Conservation (phyloP, 2,113 vertebrate genomes). For the Gymnarchus niloticus region DNA sequence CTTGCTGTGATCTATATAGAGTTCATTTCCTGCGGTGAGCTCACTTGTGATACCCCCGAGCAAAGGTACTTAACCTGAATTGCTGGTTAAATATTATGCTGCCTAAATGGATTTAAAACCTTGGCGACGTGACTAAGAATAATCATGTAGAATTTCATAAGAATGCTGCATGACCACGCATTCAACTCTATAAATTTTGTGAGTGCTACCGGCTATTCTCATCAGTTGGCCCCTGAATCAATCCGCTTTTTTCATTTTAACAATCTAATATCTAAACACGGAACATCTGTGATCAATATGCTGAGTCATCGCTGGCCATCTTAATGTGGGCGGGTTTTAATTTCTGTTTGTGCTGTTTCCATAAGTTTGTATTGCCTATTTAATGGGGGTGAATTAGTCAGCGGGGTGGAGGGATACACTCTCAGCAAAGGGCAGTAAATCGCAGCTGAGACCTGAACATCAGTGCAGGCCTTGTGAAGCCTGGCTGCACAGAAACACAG, state of each 20-base stretch:
- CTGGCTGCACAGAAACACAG: neutral
- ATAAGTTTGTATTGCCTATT: neutral
- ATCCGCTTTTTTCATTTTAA: neutral
- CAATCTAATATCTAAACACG: neutral
- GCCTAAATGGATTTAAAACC: neutral
- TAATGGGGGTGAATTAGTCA: neutral
- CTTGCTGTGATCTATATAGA: neutral
- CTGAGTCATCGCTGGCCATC: neutral
- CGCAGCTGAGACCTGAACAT: neutral
- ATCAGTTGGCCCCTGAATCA: neutral
- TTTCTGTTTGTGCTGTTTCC: neutral
- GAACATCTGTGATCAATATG: neutral
- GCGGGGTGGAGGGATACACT: neutral
- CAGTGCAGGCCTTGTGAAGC: neutral
- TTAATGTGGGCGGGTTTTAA: neutral
- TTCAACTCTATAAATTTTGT: neutral
- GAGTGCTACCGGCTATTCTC: neutral
- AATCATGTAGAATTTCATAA: neutral
- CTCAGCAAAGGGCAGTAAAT: neutral
- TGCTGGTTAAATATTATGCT: neutral
- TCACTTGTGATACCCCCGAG: neutral
- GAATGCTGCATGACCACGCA: neutral
- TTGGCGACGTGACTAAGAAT: neutral
- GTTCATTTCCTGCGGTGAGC: neutral
- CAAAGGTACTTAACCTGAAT: neutral